Evolutionary conservation across 2,113 vertebrate species (phyloP), one percentile per base, ranked within the genome.

Genomic region (Leuciscus idus): DNA sequence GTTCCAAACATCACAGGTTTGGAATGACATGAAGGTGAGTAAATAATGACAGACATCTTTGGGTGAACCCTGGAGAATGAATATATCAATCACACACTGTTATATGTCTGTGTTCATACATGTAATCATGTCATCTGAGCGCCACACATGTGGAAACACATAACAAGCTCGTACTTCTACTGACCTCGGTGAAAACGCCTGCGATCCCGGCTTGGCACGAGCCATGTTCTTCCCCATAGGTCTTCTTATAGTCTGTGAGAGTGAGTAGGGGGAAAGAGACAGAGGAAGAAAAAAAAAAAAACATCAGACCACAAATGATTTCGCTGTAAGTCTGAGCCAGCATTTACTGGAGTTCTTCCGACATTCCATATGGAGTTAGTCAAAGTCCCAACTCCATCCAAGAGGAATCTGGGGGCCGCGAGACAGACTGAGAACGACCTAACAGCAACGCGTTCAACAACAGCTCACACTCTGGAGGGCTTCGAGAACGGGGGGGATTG

Each of bases 181-280:
- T 94, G 93, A 99, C 98, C 97, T 98, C 96, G 0, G 94, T 96
- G 91, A 99, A 98, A 94, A 97, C 96, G 89, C 97, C 97, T 0
- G 98, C 96, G 2, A 98, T 99, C 80, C 98, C 98, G 0, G 98
- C 98, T 94, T 99, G 98, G 95, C 98, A 99, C 0, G 98, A 99
- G 90, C 98, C 98, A 0, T 99, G 98, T 89, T 99, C 98, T 91
- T 99, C 98, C 9, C 98, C 98, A 3, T 99, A 99, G 90, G 96
- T 99, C 95, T 98, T 98, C 95, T 99, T 99, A 93, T 99, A 96
- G 93, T 99, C 98, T 99, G 91, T 75, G 93, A 92, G 87, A 92
- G 92, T 90, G 92, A 75, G 79, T 48, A 74, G 91, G 80, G 93
- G 92, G 88, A 93, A 64, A 79, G 26, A 72, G 81, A 74, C n/a